phyloP scores from a whole-genome alignment of 1,140 invertebrate species.

The Rhyacophila brunnea region DNA sequence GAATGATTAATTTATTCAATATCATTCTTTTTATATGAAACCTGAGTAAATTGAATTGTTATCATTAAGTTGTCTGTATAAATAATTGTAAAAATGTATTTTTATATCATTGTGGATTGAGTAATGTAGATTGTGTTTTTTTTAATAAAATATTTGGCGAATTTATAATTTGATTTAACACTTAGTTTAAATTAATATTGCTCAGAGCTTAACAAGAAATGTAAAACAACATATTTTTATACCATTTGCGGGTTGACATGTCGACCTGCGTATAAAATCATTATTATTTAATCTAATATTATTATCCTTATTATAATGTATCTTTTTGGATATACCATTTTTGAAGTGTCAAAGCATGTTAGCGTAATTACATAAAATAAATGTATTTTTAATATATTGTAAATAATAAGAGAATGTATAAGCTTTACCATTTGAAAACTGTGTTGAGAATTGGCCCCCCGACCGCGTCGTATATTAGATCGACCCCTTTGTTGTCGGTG shows the following conservation, averaged over 20 bases:
- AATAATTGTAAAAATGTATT: too few species aligned
- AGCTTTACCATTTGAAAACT: constrained; percentile 49
- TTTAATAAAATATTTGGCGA: too few species aligned
- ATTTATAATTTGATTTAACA: background rate
- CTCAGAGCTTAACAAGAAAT: background rate
- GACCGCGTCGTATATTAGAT: constrained; percentile 59
- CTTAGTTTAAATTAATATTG: background rate
- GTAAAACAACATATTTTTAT: background rate
- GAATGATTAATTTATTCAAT: too few species aligned
- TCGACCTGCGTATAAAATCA: background rate
- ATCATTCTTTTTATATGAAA: too few species aligned
- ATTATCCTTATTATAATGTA: background rate
- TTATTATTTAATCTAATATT: background rate
- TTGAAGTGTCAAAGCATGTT: background rate
- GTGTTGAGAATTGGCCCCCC: constrained; percentile 56
- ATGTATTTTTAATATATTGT: constrained; percentile 10
- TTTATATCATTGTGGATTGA: too few species aligned
- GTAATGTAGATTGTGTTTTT: too few species aligned
- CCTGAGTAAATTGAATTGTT: too few species aligned
- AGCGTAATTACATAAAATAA: background rate
- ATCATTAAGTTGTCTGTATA: too few species aligned
- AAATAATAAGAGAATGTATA: constrained; percentile 6
- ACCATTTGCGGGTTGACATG: background rate
- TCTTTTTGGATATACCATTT: background rate
- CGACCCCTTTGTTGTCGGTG: constrained; percentile 52